Base-by-base conservation (phyloP, 2,113 vertebrate genomes). In the Rallus limicola region DNA sequence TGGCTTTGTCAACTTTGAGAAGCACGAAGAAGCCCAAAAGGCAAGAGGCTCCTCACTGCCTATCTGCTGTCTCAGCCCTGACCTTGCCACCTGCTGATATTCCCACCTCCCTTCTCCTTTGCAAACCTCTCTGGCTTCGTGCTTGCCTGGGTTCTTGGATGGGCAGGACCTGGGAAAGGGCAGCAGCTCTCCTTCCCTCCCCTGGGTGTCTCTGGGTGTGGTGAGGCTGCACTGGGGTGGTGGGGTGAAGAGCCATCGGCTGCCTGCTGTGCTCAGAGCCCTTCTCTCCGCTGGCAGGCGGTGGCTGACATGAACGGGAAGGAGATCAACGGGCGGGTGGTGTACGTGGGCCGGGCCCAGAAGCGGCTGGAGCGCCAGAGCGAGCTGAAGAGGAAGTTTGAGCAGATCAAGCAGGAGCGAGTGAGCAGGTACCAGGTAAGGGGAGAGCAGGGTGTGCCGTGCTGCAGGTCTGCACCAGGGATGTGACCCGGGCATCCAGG, bases 1-100 rank as follows among this genome's bases (percentile, higher is more conserved):
- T 2, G 99, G 99, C 11, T 99, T 99, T 86, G 99, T 99, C 76
- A 99, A 99, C 97, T 99, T 98, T 29, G 98, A 98, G 88, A 99
- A 98, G 91, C 99, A 99, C 0, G 98, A 99, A 93, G 99, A 99
- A 95, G 99, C 99, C 64, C 99, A 99, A 95, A 99, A 99, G 98
- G 99, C 99, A 98, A 90, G 97, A 74, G 38, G 34, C 21, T 84
- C 60, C 83, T 91, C 1, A 0, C 34, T 77, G 36, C n/a, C 40
- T 23, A 0, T 26, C 40, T 81, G 12, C 67, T 71, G 18, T 23
- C 74, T n/a, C 34, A 14, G 13, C 21, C 34, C 64, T 1, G 0
- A 36, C 12, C 36, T 9, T 23, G 21, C 67, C 12, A 1, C 38
- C 29, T 60, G 28, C 36, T 34, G 68, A 16, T 72, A 40, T 8